A percentile compares a stretch with the other conserved stretches of the same genome.
These are phyloP conservation scores for Oscheius sp. DNA, from an alignment of 2,888 invertebrate species.

Conservation along the genomic window DNA sequence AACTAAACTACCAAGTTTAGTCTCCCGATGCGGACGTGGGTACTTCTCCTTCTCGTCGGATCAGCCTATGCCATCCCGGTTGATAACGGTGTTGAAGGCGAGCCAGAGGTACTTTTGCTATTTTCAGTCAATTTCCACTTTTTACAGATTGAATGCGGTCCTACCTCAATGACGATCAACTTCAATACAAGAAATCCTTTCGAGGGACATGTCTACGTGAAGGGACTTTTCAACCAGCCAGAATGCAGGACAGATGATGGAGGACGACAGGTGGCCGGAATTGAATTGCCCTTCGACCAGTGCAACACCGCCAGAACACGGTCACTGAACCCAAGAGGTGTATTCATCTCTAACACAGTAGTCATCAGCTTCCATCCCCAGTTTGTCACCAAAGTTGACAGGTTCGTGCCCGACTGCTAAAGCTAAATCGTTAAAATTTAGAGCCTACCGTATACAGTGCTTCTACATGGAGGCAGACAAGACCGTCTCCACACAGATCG, in stretches of 20 bases:
- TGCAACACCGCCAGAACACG: conserved; percentile 66
- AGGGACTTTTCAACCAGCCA: conserved; percentile 62
- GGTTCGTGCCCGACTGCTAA: conserved; percentile 8
- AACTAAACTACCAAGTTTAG: not conserved
- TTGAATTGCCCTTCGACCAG: conserved; percentile 70
- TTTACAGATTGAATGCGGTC: conserved; percentile 71
- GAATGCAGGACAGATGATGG: conserved; percentile 56
- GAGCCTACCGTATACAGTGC: conserved; percentile 71
- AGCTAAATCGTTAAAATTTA: conserved; percentile 26
- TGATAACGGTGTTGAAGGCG: conserved; percentile 68
- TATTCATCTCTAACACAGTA: conserved; percentile 72
- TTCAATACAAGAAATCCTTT: conserved; percentile 64
- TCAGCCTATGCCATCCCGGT: conserved; percentile 59
- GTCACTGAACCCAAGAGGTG: conserved; percentile 72
- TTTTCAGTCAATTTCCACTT: not conserved
- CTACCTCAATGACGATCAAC: conserved; percentile 69
- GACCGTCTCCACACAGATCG: conserved; percentile 66
- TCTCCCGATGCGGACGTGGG: conserved; percentile 17
- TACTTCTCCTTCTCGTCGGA: conserved; percentile 22
- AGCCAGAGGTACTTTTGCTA: conserved; percentile 54
- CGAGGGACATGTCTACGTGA: conserved; percentile 66
- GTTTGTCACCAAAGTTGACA: conserved; percentile 70
- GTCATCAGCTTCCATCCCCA: conserved; percentile 74
- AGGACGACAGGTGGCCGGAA: conserved; percentile 68
- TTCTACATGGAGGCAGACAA: conserved; percentile 73